Evolutionary conservation across 2,113 vertebrate species (phyloP).

Genomic region (Rhegmatorhina hoffmannsi): DNA sequence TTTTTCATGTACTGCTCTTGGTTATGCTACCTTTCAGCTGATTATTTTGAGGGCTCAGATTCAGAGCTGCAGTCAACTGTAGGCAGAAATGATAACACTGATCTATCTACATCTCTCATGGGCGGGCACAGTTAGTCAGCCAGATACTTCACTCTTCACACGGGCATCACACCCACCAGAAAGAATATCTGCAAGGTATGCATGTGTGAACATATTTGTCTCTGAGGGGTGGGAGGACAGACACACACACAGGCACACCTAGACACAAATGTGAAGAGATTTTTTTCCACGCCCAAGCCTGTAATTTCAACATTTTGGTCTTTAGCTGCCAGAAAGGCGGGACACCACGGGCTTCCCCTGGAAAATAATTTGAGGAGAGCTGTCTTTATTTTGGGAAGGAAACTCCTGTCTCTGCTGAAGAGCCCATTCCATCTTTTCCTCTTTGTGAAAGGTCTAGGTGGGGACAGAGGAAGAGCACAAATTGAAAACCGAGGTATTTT

Average conservation of each 20-base stretch:
- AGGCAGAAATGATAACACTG: constrained; percentile 40
- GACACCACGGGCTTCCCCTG: constrained; percentile 22
- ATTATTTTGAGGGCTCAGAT: background rate
- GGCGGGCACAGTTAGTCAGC: constrained; percentile 25
- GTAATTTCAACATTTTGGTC: constrained; percentile 28
- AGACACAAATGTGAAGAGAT: constrained; percentile 9
- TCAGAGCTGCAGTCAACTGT: constrained; percentile 8
- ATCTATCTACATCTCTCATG: constrained; percentile 17
- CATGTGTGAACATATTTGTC: background rate
- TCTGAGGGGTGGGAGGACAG: constrained; percentile 26
- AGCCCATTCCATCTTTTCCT: background rate
- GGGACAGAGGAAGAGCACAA: background rate
- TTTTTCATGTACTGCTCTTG: background rate
- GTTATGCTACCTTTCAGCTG: background rate
- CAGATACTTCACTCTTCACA: constrained; percentile 10
- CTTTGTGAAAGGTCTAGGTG: background rate
- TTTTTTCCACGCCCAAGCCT: constrained; percentile 23
- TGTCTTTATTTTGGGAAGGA: constrained; percentile 36
- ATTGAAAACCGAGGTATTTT: background rate
- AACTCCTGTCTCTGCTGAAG: background rate
- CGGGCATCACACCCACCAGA: background rate
- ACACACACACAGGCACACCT: constrained; percentile 18
- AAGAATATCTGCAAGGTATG: constrained; percentile 36
- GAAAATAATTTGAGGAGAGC: constrained; percentile 19
- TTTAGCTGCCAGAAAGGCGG: constrained; percentile 57